A percentile compares a stretch with the other conserved stretches of the same genome.
Conservation (phyloP, 2,113 vertebrate species). For the Tragulus kanchil region DNA sequence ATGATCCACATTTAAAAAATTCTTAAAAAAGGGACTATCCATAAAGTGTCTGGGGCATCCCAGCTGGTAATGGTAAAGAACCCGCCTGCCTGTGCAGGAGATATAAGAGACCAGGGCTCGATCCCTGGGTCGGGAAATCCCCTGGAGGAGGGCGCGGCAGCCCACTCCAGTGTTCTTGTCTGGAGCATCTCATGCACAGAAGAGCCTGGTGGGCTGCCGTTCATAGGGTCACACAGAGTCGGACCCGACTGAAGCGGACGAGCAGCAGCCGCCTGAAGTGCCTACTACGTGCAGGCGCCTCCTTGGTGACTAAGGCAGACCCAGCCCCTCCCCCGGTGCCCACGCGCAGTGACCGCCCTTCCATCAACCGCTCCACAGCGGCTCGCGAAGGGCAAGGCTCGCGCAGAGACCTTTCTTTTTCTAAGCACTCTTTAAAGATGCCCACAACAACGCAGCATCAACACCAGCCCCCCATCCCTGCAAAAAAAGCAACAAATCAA, state of each 20-base stretch:
- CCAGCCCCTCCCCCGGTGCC: not conserved
- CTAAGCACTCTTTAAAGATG: not conserved
- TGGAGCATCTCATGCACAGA: no score
- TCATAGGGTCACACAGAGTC: no score
- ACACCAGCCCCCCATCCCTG: not conserved
- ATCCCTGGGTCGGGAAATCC: no score
- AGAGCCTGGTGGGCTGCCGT: no score
- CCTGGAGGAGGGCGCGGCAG: no score
- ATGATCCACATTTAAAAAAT: not conserved
- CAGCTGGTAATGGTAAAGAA: no score
- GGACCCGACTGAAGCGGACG: no score
- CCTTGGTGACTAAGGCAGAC: not conserved
- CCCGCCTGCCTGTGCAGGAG: no score
- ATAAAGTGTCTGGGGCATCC: no score
- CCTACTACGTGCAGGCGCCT: rapidly evolving
- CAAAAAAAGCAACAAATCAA: not conserved
- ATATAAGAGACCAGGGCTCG: no score
- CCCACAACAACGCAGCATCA: not conserved
- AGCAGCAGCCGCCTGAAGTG: not conserved
- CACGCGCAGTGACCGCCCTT: rapidly evolving
- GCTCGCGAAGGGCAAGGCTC: not conserved
- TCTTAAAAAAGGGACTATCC: not conserved
- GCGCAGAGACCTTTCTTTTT: not conserved
- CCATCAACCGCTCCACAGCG: rapidly evolving
- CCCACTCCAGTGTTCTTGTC: no score